Base-by-base conservation (phyloP, 2,797 vertebrate species). In the Pseudochirops cupreus region DNA sequence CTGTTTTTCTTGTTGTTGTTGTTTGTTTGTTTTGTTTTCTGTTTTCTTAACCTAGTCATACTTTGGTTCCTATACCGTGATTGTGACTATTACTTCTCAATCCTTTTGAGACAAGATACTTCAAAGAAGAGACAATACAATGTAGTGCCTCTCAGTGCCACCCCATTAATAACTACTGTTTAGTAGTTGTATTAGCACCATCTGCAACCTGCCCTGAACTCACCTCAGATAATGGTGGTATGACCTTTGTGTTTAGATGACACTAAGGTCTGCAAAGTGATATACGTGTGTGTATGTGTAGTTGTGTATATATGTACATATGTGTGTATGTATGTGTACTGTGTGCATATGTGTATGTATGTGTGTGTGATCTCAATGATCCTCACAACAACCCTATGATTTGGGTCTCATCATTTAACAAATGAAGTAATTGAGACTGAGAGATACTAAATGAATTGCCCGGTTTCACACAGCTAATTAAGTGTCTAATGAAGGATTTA, bases 371-470 rank as follows among this genome's bases (percentile, higher is more conserved):
- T 53, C 5, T 28, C 10, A 91, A 3, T 62, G 1, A n/a, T 59
- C 3, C 18, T 90, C 12, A 94, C 4, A 33, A 33, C 11, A 31
- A 33, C 59, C 59, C 31, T 74, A 3, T 39, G 6, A 39, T 39
- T 74, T 74, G 67, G 9, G 4, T 21, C 52, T 57, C 29, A 95
- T 5, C 18, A 53, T 0, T 52, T 89, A 18, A 31, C 46, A 93
- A 56, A 95, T 90, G 89, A 56, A 21, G 46, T 62, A 91, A 24
- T 2, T 96, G 90, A 94, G 39, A 56, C 5, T 91, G 3, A 57
- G 67, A 91, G 6, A 59, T 10, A 57, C 93, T 94, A 56, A 14
- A 46, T 1, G 2, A 56, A 0, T 56, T 13, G 57, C 52, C 3
- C 14, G 92, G 90, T 21, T 50, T 26, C 33, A 90, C 0, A 56